Conservation (phyloP, 2,888 invertebrate genomes). For the Choreutis nemorana region DNA sequence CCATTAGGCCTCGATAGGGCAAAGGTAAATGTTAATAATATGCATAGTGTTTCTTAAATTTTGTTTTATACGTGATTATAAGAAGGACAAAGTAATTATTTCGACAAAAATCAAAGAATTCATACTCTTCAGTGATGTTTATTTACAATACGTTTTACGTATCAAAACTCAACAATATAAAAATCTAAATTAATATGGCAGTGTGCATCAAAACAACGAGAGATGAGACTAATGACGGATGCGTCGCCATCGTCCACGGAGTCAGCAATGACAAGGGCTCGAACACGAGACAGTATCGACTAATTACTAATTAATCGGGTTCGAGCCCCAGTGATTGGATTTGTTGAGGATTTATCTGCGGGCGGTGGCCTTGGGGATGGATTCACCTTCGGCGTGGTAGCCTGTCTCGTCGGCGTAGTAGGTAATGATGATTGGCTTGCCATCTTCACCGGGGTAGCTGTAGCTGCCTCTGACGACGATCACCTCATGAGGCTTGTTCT, state of each 20-base stretch:
- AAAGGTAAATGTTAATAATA: too few relatives aligned
- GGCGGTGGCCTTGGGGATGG: slow-evolving; percentile 62
- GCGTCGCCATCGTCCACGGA: slow-evolving; percentile 3
- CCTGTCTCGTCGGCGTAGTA: slow-evolving; percentile 71
- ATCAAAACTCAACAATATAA: slow-evolving; percentile 23
- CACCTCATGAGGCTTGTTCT: slow-evolving; percentile 62
- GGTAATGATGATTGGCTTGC: slow-evolving; percentile 50
- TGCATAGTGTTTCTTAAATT: too few relatives aligned
- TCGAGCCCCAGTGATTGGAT: not conserved
- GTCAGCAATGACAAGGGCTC: not conserved
- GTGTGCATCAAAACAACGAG: slow-evolving; percentile 24
- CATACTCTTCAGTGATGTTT: slow-evolving; percentile 2
- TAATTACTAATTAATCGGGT: not conserved
- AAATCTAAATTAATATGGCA: slow-evolving; percentile 39
- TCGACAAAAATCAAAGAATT: not conserved
- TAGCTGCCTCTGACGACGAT: slow-evolving; percentile 68
- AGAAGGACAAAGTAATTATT: not conserved
- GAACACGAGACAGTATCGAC: not conserved
- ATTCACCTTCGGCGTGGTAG: slow-evolving; percentile 67
- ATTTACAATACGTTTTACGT: slow-evolving; percentile 10
- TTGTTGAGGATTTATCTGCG: slow-evolving; percentile 13
- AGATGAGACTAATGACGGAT: slow-evolving; percentile 15
- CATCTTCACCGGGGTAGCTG: slow-evolving; percentile 63
- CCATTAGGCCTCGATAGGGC: too few relatives aligned
- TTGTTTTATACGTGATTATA: too few relatives aligned